Evolutionary conservation across 1,140 invertebrate genomes (phyloP).

Genomic region (Tachypleus tridentatus): DNA sequence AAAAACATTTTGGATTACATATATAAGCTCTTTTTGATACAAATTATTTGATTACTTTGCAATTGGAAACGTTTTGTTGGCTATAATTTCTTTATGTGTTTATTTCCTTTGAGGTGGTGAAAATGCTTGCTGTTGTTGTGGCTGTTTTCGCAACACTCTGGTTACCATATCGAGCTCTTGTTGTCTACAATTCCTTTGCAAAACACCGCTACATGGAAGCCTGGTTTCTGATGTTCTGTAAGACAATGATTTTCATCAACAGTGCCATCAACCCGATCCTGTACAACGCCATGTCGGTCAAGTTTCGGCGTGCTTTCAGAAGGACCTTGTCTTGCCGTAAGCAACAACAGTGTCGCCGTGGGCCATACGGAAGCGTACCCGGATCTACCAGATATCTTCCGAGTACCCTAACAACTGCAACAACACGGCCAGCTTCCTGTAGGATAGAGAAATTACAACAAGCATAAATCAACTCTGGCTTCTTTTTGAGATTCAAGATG

Average conservation of each 20-base stretch:
- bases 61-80: no score
- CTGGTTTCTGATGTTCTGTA: constrained; percentile 50
- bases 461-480: no score
- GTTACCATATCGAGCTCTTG: constrained; percentile 47
- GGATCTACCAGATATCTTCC: neutral
- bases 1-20: no score
- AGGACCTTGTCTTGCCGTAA: constrained; percentile 31
- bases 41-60: no score
- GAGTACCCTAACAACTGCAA: neutral
- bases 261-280: constrained; percentile 49
- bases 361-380: neutral
- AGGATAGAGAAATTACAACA: neutral
- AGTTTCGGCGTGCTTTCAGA: constrained; percentile 43
- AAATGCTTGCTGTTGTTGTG: constrained; percentile 50
- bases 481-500: no score
- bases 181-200: constrained; percentile 51
- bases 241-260: constrained; percentile 51
- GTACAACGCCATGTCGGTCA: constrained; percentile 48
- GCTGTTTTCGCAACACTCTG: constrained; percentile 47
- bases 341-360: neutral
- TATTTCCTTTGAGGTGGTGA: constrained; percentile 42
- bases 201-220: constrained; percentile 42
- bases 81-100: constrained; percentile 3
- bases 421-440: neutral
- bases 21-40: no score